A percentile compares a stretch with the other conserved stretches of the same genome.
These are phyloP conservation scores for Bombus impatiens DNA, from an alignment of 1,140 invertebrate genomes.

Conservation along the genomic window DNA sequence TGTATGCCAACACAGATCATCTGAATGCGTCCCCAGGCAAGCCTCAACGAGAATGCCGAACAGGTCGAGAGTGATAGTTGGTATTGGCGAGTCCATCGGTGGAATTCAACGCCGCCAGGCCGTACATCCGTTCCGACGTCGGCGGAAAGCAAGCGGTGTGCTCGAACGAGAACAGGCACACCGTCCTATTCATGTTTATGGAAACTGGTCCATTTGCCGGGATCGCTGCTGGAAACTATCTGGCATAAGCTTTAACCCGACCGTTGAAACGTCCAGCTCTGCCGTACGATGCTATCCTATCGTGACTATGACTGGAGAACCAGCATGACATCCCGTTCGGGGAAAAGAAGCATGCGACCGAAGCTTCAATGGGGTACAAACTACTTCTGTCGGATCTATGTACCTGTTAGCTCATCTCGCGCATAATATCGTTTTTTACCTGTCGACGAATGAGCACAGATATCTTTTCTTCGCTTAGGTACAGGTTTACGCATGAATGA, in stretches of 20 bases:
- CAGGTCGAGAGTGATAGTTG: slow-evolving; percentile 13
- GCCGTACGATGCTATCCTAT: not conserved
- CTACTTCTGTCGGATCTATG: not conserved
- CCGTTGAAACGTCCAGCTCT: slow-evolving; percentile 54
- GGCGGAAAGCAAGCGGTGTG: slow-evolving; percentile 65
- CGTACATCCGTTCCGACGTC: slow-evolving; percentile 66
- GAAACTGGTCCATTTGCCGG: slow-evolving; percentile 67
- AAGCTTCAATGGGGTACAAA: not conserved
- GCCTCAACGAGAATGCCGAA: slow-evolving; percentile 2
- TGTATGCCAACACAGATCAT: not conserved
- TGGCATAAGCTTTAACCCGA: slow-evolving; percentile 63
- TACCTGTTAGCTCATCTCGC: not conserved
- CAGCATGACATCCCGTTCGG: slow-evolving; percentile 38
- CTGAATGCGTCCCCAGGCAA: not conserved
- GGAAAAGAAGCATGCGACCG: slow-evolving; percentile 7
- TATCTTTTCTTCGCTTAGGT: too few species aligned
- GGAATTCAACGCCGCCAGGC: slow-evolving; percentile 62
- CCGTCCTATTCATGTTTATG: slow-evolving; percentile 68
- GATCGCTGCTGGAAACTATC: slow-evolving; percentile 66
- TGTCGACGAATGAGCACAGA: too few species aligned
- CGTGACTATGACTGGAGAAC: slow-evolving; percentile 10
- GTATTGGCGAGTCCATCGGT: slow-evolving; percentile 64
- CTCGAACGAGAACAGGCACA: slow-evolving; percentile 53
- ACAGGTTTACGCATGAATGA: too few species aligned
- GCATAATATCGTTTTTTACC: not conserved